Conservation (phyloP, 2,888 invertebrate genomes). For the Petrolisthes manimaculis region DNA sequence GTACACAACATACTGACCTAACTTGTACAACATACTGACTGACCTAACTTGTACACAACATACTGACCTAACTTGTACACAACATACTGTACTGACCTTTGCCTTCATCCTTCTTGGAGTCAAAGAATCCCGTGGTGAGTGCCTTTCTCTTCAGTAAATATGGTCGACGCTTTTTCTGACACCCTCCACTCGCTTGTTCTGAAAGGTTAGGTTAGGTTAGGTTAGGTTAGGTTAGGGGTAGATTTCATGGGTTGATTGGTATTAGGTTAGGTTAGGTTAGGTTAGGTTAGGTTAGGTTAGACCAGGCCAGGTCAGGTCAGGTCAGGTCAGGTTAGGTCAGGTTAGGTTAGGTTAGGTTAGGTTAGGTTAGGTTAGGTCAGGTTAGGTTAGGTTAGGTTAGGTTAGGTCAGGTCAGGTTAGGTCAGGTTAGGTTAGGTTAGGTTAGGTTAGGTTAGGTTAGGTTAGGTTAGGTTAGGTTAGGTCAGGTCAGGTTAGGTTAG, state of each 20-base stretch:
- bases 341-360: no score
- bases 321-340: no score
- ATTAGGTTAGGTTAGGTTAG: no score
- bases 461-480: no score
- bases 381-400: no score
- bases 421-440: no score
- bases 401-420: no score
- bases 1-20: background rate
- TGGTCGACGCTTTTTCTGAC: slow-evolving; percentile 81
- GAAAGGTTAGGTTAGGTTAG: background rate
- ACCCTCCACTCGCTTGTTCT: slow-evolving; percentile 68
- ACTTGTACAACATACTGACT: background rate
- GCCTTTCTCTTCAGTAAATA: slow-evolving; percentile 88
- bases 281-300: background rate
- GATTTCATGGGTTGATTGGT: background rate
- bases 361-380: no score
- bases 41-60: background rate
- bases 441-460: no score
- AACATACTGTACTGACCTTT: slow-evolving; percentile 65
- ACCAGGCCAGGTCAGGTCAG: background rate
- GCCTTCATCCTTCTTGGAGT: slow-evolving; percentile 73
- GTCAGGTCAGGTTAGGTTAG: background rate
- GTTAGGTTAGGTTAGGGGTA: background rate
- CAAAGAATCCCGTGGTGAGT: slow-evolving; percentile 88
- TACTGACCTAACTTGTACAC: background rate